Percentiles rank a stretch among this genome's conserved stretches.
phyloP scores from a whole-genome alignment of 2,797 vertebrate genomes.

The Molossus alvarezi region DNA sequence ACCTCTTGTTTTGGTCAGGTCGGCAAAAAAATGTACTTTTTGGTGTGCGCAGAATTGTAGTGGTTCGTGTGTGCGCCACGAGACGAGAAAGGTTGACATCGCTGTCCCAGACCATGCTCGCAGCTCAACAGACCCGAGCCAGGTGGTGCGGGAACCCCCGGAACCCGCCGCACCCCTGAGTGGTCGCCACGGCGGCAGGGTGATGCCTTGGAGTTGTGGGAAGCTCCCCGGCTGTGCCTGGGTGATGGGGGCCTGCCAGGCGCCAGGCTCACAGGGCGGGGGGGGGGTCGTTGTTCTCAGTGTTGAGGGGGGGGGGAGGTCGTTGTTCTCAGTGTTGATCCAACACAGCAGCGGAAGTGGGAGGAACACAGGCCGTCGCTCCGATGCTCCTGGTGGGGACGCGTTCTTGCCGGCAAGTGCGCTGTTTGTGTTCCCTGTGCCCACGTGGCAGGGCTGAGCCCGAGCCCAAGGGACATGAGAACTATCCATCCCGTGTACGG shows the following conservation, averaged over 20 bases:
- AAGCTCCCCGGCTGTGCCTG: rapidly evolving
- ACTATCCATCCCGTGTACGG: not conserved
- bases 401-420: not conserved
- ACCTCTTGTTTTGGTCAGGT: not conserved
- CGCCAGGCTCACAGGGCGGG: rapidly evolving
- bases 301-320: not conserved
- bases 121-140: not conserved
- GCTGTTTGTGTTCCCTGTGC: not conserved
- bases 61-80: not conserved
- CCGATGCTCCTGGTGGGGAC: rapidly evolving
- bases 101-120: not conserved
- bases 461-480: rapidly evolving
- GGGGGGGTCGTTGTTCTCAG: rapidly evolving
- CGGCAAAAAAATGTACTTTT: not conserved
- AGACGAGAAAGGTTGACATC: not conserved
- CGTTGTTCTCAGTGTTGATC: rapidly evolving
- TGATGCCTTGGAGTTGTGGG: not conserved
- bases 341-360: rapidly evolving
- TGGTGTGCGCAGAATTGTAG: not conserved
- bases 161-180: too few species aligned
- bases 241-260: rapidly evolving
- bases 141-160: not conserved
- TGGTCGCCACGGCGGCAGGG: rapidly evolving
- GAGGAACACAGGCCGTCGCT: not conserved
- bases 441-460: not conserved